Percentiles rank a stretch among this genome's conserved stretches.
phyloP scores from a whole-genome alignment of 2,888 invertebrate genomes.

The Thalpophila matura region DNA sequence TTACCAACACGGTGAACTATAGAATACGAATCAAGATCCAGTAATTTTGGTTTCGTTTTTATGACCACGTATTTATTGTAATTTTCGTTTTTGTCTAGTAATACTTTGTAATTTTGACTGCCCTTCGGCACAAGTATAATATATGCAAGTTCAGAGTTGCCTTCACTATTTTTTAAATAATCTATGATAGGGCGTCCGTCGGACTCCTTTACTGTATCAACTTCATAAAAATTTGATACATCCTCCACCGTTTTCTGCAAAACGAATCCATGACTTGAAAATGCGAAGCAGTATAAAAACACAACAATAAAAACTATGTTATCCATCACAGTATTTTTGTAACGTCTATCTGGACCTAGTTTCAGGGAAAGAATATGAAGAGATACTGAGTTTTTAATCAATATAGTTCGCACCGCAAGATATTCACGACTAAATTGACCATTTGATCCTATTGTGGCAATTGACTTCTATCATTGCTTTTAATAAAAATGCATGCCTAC shows the following conservation, averaged over 20 bases:
- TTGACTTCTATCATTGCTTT: slow-evolving; percentile 71
- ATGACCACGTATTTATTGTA: slow-evolving; percentile 66
- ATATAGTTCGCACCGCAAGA: slow-evolving; percentile 52
- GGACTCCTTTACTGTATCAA: slow-evolving; percentile 56
- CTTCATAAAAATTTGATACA: slow-evolving; percentile 57
- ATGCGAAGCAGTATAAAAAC: slow-evolving; percentile 39
- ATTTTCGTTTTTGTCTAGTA: slow-evolving; percentile 42
- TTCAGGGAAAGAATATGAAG: slow-evolving; percentile 51
- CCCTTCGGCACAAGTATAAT: slow-evolving; percentile 59
- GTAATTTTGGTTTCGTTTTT: slow-evolving; percentile 63
- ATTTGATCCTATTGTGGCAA: slow-evolving; percentile 77
- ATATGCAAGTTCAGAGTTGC: slow-evolving; percentile 52
- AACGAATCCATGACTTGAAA: slow-evolving; percentile 50
- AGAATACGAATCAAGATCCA: slow-evolving; percentile 63
- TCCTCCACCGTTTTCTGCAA: slow-evolving; percentile 49
- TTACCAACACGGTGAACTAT: slow-evolving; percentile 64
- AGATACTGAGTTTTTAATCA: slow-evolving; percentile 55
- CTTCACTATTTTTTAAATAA: slow-evolving; percentile 53
- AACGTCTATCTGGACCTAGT: slow-evolving; percentile 51
- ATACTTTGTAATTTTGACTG: slow-evolving; percentile 43
- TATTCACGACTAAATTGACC: slow-evolving; percentile 59
- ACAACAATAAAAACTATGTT: slow-evolving; percentile 30
- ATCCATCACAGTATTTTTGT: slow-evolving; percentile 43
- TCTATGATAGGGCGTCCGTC: slow-evolving; percentile 57
- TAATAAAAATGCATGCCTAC: slow-evolving; percentile 48